Base-by-base conservation (phyloP, 2,888 invertebrate species). In the Leptura quadrifasciata region DNA sequence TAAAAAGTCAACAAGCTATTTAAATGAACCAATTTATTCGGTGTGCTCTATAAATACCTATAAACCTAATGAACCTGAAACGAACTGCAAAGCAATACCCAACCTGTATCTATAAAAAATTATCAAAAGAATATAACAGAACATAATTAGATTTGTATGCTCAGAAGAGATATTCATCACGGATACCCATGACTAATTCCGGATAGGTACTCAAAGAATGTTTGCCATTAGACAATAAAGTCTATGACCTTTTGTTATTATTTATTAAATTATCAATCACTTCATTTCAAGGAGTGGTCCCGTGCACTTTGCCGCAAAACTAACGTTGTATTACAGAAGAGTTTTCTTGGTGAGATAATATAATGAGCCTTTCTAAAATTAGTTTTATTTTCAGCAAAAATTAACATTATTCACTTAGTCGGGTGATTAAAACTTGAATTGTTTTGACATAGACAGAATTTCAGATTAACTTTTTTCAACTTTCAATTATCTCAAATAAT, bases 251-350 rank as follows among this genome's bases (percentile, higher is more conserved):
- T 71, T 71, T 61, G 61, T 60, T 60, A 61, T 61, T 60, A 71
- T 71, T 71, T 71, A 71, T 61, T 60, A 61, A 71, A 71, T 71
- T 71, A 71, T 71, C 71, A 71, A 71, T 71, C 71, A 71, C 52
- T 47, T 71, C 24, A 9, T 20, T 52, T 17, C 10, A 71, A 61
- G 71, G 71, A 71, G 71, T 71, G 71, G 71, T 52, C 20, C 17
- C 61, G 31, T 58, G 69, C 39, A 35, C 63, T 15, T 17, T 47
- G 54, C 2, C 20, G 55, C 18, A 17, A 69, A 58, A 69, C 58
- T 20, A 58, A n/a, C 47, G 18, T n/a, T 58, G 47, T 20, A n/a
- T 18, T 57, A 27, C 31, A 27, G 18, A 55, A 55, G 21, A 20
- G 17, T 69, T 69, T 69, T 68, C 55, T 57, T 55, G 8, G 8